Base-by-base conservation (phyloP, 1,140 invertebrate genomes). In the Drosophila sproati region DNA sequence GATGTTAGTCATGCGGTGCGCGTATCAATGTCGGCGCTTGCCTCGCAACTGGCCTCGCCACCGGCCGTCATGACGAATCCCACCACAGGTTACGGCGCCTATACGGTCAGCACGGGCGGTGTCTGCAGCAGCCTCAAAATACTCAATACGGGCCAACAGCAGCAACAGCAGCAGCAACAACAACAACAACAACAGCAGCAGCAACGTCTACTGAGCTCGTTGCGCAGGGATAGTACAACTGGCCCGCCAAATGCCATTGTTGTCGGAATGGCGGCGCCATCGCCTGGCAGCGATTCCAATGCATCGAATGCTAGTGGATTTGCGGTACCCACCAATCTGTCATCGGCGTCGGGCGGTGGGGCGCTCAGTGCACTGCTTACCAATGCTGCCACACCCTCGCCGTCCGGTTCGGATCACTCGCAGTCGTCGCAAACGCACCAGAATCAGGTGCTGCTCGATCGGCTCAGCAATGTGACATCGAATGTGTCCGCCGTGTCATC, bases 271-370 rank as follows among this genome's bases (percentile, higher is more conserved):
- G 86, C 92, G 4, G 92, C 89, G 0, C 92, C 92, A 0, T 92
- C 92, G n/a, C 92, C 92, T 0, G 91, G 92, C 12, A 92, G 92
- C 52, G 92, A 92, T 55, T 92, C 92, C 10, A 92, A 92, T 73
- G 87, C 91, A 2, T 92, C 92, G 0, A 92, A 91, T 80, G 90
- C 91, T 4, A 92, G 89, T 57, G 91, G 91, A 12, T 92, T 92
- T 68, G 89, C 91, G 1, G 81, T 92, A 55, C 91, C 91, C 5
- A 85, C 87, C 10, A 89, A 88, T 29, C 48, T 87, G 7, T 59
- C 82, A 4, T 69, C 90, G 39, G 66, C 81, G 3, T 71, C 78
- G 1, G 75, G 78, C 29, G 59, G 63, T 1, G 78, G 82, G 31
- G 52, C 78, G 2, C 52, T 91, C 2, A 91, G 69, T 31, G 77